Evolutionary conservation across 2,113 vertebrate genomes (phyloP), one percentile per base, ranked within the genome.

Genomic region (Oncorhynchus clarkii): DNA sequence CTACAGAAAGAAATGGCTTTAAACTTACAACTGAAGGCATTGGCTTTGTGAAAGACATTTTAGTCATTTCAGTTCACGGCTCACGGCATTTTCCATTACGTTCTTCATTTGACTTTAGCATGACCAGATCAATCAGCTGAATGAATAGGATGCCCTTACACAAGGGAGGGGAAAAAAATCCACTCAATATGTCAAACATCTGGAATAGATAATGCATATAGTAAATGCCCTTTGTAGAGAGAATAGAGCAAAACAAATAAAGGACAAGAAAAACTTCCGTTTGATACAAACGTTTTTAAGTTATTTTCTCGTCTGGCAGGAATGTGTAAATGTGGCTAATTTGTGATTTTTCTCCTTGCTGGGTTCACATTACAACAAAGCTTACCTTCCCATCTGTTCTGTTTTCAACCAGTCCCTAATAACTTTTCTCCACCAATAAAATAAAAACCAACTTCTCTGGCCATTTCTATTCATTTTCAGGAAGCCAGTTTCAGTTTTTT

Each of bases 201-300:
- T 11, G 26, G 54, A 73, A 78, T 48, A 65, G 8, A 54, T 45
- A 65, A 69, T 74, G 71, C 24, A 16, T 78, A 69, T 67, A 34
- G 34, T 34, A 71, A 78, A 78, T 71, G 24, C 31, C 9, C 62
- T 80, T 78, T 74, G 62, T 74, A 66, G 59, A 29, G 45, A 54
- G 39, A 70, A 74, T 48, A 29, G 67, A 81, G n/a, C 13, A 39
- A 65, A 76, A 49, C 4, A 26, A 75, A 2, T n/a, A 22, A 51
- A 13, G 8, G 7, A n/a, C 4, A 73, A 70, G 11, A 26, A 31
- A 22, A 45, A 49, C 26, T 48, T 74, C 31, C 22, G 48, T 74
- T 67, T 51, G 65, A 75, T 78, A 31, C 24, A 27, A 71, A 18
- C 39, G 13, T 69, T 69, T 72, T 72, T 13, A 78, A 72, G 72